Evolutionary conservation across 30 jellyfish, hydroid and myxozoan species (phyloP).

Genomic region (Nemopilema nomurai): DNA sequence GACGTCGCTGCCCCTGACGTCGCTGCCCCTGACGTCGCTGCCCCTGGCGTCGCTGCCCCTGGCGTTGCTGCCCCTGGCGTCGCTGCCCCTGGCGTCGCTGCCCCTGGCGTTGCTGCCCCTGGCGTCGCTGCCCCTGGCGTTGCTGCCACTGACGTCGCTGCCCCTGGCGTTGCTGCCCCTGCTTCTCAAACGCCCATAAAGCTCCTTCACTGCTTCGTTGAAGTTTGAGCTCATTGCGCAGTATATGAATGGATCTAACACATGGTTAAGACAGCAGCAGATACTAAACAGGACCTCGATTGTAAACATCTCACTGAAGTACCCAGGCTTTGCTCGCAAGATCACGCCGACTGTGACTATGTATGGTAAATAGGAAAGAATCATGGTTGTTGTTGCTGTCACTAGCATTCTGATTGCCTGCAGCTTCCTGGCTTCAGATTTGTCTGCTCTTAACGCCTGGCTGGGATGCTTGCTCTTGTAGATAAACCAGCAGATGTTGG

Average conservation of each 20-base stretch:
- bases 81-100: no score
- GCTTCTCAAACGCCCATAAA: background rate
- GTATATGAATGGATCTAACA: conserved; percentile 58
- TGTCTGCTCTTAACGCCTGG: background rate
- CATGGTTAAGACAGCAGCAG: conserved; percentile 34
- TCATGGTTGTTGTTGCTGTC: conserved; percentile 47
- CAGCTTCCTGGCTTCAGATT: conserved; percentile 42
- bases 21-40: conserved; percentile 1
- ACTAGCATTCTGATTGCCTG: conserved; percentile 73
- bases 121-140: background rate
- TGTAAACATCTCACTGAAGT: conserved; percentile 57
- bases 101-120: no score
- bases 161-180: no score
- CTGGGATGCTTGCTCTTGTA: conserved; percentile 38
- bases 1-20: no score
- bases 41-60: no score
- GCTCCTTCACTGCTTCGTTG: conserved; percentile 50
- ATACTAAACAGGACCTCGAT: conserved; percentile 52
- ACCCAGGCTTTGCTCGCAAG: conserved; percentile 59
- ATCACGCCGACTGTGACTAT: conserved; percentile 44
- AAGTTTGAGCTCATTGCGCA: conserved; percentile 69
- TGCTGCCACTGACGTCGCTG: no score
- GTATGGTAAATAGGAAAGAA: conserved; percentile 59
- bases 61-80: no score
- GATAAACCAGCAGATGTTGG: conserved; percentile 22